phyloP scores from a whole-genome alignment of 2,888 invertebrate genomes.

The Zygogramma bicolorata region DNA sequence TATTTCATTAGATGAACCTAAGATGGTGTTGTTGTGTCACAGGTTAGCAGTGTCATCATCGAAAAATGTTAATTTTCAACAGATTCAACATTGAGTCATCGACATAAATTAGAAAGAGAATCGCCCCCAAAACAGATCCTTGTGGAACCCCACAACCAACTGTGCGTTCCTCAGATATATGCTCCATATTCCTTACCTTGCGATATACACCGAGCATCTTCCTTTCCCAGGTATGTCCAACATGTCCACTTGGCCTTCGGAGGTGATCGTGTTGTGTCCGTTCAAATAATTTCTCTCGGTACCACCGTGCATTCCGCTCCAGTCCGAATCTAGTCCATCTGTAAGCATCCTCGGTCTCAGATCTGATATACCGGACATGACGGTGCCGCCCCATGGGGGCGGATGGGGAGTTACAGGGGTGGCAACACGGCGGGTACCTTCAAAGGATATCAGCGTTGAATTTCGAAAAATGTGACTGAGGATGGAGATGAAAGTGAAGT shows the following conservation, averaged over 20 bases:
- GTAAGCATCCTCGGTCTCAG: constrained; percentile 61
- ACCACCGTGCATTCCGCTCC: constrained; percentile 60
- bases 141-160: too few relatives aligned
- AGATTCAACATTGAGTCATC: too few relatives aligned
- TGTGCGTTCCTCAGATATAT: background rate
- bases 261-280: constrained; percentile 60
- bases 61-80: too few relatives aligned
- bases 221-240: constrained; percentile 95
- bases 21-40: too few relatives aligned
- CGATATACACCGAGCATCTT: constrained; percentile 92
- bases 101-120: too few relatives aligned
- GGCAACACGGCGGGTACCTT: constrained; percentile 61
- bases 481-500: constrained; percentile 2
- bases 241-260: constrained; percentile 87
- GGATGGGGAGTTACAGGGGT: constrained; percentile 63
- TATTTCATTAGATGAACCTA: too few relatives aligned
- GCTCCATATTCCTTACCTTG: constrained; percentile 68
- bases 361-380: constrained; percentile 59
- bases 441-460: constrained; percentile 14
- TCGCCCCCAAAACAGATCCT: too few relatives aligned
- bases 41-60: too few relatives aligned
- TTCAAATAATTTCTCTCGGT: constrained; percentile 62
- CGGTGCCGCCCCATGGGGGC: constrained; percentile 54
- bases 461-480: background rate
- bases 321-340: constrained; percentile 65